Evolutionary conservation across 2,888 invertebrate genomes (phyloP).

Genomic region (Athetis lepigone): DNA sequence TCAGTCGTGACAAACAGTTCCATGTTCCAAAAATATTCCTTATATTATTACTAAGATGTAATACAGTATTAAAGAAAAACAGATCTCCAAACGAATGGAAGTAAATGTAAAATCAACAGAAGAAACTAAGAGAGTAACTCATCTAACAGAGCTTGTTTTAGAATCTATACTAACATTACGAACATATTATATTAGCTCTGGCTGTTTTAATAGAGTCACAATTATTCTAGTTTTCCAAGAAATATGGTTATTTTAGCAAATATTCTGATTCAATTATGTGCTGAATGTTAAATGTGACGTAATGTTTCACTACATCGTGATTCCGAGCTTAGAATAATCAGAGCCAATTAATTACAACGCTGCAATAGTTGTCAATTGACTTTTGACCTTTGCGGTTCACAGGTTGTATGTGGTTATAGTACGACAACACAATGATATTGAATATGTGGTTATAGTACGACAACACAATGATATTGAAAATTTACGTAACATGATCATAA

Average conservation of each 20-base stretch:
- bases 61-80: conserved; percentile 18
- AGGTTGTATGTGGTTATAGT: not conserved
- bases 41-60: conserved; percentile 12
- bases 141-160: conserved; percentile 11
- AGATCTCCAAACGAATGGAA: conserved; percentile 17
- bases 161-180: conserved; percentile 16
- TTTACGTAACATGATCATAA: conserved; percentile 25
- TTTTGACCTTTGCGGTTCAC: too few species aligned
- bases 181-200: conserved; percentile 26
- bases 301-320: not conserved
- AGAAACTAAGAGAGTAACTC: conserved; percentile 14
- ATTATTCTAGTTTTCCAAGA: not conserved
- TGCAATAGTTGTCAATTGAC: too few species aligned
- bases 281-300: not conserved
- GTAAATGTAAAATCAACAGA: conserved; percentile 31
- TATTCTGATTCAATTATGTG: not conserved
- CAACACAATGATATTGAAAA: conserved; percentile 1
- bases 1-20: conserved; percentile 13
- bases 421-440: not conserved
- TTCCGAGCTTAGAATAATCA: not conserved
- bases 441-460: not conserved
- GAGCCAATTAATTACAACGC: not conserved
- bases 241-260: not conserved
- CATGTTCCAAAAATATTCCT: too few species aligned
- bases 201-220: conserved; percentile 2